Conservation (phyloP, 1,140 invertebrate species). For the Drosophila melanogaster region DNA sequence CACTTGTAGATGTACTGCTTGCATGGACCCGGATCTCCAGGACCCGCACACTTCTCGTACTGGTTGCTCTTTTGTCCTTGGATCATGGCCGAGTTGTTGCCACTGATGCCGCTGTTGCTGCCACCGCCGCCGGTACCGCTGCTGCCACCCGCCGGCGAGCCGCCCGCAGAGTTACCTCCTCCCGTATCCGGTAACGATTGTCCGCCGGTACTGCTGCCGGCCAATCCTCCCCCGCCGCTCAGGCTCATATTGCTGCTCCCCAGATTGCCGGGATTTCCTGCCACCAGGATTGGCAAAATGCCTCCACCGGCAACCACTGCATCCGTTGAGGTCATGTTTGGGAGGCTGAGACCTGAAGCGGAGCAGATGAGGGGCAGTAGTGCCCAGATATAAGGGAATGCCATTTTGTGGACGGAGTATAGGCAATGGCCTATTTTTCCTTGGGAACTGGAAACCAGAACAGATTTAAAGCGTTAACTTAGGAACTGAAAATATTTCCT, state of each 20-base stretch:
- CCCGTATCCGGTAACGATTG: conserved; percentile 33
- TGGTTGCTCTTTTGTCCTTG: conserved; percentile 68
- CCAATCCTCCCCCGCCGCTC: conserved; percentile 12
- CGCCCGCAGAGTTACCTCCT: conserved; percentile 11
- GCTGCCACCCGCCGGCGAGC: conserved; percentile 11
- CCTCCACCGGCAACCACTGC: conserved; percentile 32
- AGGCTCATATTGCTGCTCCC: conserved; percentile 31
- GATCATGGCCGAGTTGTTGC: conserved; percentile 55
- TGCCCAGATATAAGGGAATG: conserved; percentile 17
- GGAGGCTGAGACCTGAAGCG: conserved; percentile 34
- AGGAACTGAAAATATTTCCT: background rate
- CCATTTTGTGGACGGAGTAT: conserved; percentile 16
- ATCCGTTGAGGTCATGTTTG: conserved; percentile 55
- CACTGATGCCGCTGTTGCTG: conserved; percentile 18
- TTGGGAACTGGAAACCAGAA: conserved; percentile 26
- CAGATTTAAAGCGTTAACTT: background rate
- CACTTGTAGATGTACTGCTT: conserved; percentile 89
- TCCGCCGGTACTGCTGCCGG: conserved; percentile 33
- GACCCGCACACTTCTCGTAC: conserved; percentile 79
- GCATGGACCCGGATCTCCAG: conserved; percentile 87
- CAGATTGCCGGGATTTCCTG: conserved; percentile 16
- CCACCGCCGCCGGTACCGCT: conserved; percentile 8
- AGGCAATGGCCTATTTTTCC: conserved; percentile 1
- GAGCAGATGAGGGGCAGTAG: conserved; percentile 22
- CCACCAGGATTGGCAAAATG: conserved; percentile 43